phyloP scores from a whole-genome alignment of 2,113 vertebrate genomes.

The Corythornis vintsioides region DNA sequence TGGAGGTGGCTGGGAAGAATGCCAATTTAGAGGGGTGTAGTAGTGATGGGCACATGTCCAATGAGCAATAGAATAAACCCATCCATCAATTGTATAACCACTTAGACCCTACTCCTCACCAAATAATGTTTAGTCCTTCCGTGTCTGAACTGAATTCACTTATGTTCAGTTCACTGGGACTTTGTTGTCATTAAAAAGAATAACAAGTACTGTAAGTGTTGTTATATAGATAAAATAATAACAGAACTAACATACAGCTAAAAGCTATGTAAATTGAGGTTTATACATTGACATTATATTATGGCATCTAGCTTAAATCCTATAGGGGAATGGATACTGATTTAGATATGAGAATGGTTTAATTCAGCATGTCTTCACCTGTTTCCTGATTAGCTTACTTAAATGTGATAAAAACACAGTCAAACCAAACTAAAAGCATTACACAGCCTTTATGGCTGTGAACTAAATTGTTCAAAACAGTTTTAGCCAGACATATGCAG shows the following conservation, averaged over 20 bases:
- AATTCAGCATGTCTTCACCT: background rate
- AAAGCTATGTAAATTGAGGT: background rate
- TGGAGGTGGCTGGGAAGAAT: background rate
- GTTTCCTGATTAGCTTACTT: background rate
- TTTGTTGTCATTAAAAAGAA: background rate
- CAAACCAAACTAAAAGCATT: background rate
- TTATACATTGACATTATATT: background rate
- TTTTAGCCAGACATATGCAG: slow-evolving; percentile 45
- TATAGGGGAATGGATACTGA: background rate
- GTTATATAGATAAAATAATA: background rate
- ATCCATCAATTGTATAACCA: background rate
- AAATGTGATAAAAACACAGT: background rate
- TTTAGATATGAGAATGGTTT: background rate
- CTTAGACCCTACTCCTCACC: background rate
- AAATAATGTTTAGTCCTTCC: background rate
- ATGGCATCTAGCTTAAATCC: background rate
- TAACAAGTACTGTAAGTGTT: background rate
- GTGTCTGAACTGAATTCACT: background rate
- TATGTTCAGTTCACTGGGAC: background rate
- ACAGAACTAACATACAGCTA: background rate
- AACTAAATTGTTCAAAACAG: slow-evolving; percentile 39
- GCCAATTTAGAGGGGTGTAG: background rate
- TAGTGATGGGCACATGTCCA: background rate
- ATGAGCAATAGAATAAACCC: background rate
- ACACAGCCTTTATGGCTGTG: background rate